These are phyloP conservation scores for Drosophila limbata DNA, from an alignment of 2,888 invertebrate species.

Conservation along the genomic window DNA sequence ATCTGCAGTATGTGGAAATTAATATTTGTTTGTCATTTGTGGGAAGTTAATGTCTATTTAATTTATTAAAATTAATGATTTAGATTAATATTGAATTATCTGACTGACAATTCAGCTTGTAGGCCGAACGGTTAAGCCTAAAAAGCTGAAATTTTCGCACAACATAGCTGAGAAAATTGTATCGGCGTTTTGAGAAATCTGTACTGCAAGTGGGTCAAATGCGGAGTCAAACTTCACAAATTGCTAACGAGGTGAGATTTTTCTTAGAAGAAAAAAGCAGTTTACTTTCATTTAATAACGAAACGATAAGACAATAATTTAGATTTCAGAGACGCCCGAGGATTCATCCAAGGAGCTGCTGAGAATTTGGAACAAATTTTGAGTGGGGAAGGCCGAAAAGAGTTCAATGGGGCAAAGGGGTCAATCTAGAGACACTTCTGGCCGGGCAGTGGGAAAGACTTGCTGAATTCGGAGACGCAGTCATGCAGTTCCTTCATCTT, in stretches of 20 bases:
- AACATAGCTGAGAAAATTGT: no score
- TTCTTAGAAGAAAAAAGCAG: not conserved
- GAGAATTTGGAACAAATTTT: slow-evolving; percentile 19
- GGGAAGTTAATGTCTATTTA: not conserved
- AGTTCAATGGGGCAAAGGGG: not conserved
- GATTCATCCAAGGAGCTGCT: not conserved
- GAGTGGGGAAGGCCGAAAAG: not conserved
- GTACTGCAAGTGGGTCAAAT: no score
- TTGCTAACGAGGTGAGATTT: no score
- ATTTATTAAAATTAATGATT: not conserved
- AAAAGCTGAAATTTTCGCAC: no score
- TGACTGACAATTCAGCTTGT: no score
- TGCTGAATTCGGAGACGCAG: slow-evolving; percentile 92
- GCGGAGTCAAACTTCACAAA: no score
- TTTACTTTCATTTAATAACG: slow-evolving; percentile 2
- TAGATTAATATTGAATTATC: no score
- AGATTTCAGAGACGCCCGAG: not conserved
- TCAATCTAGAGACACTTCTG: slow-evolving; percentile 69
- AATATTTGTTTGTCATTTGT: not conserved
- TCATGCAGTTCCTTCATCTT: slow-evolving; percentile 88
- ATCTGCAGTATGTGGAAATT: not conserved
- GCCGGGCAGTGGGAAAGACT: slow-evolving; percentile 93
- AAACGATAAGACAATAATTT: not conserved
- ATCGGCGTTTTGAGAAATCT: no score
- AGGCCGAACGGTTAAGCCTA: no score